Percentiles rank a stretch among this genome's conserved stretches.
phyloP scores from a whole-genome alignment of 1,140 invertebrate species.

The Cataglyphis hispanica region DNA sequence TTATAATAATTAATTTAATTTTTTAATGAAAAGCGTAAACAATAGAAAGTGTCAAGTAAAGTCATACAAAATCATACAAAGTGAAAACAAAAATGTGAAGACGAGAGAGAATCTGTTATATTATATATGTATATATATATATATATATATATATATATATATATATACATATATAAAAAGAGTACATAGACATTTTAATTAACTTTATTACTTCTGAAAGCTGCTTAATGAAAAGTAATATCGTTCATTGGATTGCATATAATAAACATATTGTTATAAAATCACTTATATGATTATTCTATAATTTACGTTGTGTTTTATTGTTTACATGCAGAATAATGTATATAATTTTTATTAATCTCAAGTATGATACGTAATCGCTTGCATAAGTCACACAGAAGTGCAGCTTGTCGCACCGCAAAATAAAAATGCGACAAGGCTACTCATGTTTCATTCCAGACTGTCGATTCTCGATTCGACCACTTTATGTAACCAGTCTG shows the following conservation, averaged over 20 bases:
- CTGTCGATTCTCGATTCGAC: constrained; percentile 58
- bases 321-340: neutral
- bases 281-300: too few relatives aligned
- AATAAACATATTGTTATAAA: too few relatives aligned
- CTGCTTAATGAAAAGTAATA: too few relatives aligned
- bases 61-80: too few relatives aligned
- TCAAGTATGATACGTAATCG: constrained; percentile 19
- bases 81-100: neutral
- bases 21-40: neutral
- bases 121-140: neutral
- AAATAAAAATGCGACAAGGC: constrained; percentile 48
- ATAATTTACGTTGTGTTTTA: neutral
- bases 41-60: neutral
- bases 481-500: constrained; percentile 61
- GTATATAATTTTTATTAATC: neutral
- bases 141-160: neutral
- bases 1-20: constrained; percentile 24
- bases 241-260: too few relatives aligned
- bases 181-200: too few relatives aligned
- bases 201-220: too few relatives aligned
- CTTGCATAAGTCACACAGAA: neutral
- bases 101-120: constrained; percentile 1
- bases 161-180: neutral
- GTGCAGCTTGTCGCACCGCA: constrained; percentile 22
- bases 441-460: constrained; percentile 65